Evolutionary conservation across 2,113 vertebrate species (phyloP), one percentile per base, ranked within the genome.

Genomic region (Alethe castanea): DNA sequence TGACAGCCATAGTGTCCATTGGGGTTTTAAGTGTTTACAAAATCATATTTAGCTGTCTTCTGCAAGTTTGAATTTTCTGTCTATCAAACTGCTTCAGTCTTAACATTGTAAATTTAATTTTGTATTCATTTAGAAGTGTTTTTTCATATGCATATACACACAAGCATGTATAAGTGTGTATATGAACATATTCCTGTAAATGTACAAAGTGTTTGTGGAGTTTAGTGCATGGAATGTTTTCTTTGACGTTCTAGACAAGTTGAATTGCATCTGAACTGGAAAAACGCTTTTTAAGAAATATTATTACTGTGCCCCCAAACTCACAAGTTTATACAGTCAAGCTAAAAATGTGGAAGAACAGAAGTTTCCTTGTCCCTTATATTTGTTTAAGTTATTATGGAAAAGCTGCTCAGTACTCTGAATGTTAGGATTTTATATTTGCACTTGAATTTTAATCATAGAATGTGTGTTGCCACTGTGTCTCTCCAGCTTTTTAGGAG

Each of bases 131-230:
- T 81, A 86, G 74, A 86, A 77, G 40, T 53, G 60, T 70, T 88
- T 85, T 81, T 72, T 67, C 86, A 71, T 96, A 71, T 88, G 71
- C 38, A 40, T 94, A 94, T 94, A 94, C 78, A 97, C 95, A 94
- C 92, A 19, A 88, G 94, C 96, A 96, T 95, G 96, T 81, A 4
- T 57, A 66, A 57, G 94, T 95, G 95, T 96, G 87, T 95, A 95
- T 97, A 96, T 95, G 70, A 83, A 73, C 92, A 90, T 77, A 64
- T 76, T 73, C 23, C 35, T 8, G 22, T 95, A 95, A 83, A 38
- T 59, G 66, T 94, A 17, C 53, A 29, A 19, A 77, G 50, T 95
- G 94, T 95, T 95, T 84, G 94, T 95, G 86, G 79, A 72, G 25
- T 88, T 91, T 79, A 94, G 94, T 97, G 96, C 96, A 97, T 97